These are phyloP conservation scores for Oncorhynchus gorbuscha DNA, from an alignment of 2,113 vertebrate genomes.

Conservation along the genomic window DNA sequence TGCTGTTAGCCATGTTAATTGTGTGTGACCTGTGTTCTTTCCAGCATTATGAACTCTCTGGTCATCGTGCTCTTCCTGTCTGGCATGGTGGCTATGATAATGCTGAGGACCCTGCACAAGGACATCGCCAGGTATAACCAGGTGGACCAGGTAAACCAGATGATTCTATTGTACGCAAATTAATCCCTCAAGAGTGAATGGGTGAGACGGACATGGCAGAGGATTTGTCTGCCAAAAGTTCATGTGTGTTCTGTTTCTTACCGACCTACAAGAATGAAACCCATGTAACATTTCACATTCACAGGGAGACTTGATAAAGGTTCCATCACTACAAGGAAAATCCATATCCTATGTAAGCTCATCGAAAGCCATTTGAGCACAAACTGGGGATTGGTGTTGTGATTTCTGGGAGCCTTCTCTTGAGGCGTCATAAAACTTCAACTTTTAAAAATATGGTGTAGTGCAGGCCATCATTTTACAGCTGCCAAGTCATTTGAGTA, in stretches of 20 bases:
- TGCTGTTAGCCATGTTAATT: background rate
- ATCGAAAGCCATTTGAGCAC: conserved; percentile 24
- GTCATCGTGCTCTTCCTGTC: conserved; percentile 98
- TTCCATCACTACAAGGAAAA: conserved; percentile 54
- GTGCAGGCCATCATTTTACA: background rate
- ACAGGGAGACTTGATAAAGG: conserved; percentile 77
- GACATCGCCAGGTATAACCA: conserved; percentile 99
- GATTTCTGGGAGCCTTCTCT: conserved; percentile 32
- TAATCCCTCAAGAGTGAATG: background rate
- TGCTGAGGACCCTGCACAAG: conserved; percentile 96
- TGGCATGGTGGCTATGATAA: conserved; percentile 99
- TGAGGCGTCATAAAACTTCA: background rate
- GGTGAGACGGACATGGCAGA: background rate
- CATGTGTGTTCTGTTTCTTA: background rate
- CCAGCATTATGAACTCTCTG: conserved; percentile 97
- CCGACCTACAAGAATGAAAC: background rate
- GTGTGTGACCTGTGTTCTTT: conserved; percentile 18
- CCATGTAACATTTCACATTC: conserved; percentile 72
- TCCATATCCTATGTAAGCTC: conserved; percentile 72
- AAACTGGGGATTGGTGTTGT: conserved; percentile 43
- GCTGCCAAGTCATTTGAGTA: background rate
- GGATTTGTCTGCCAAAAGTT: background rate
- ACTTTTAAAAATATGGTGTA: conserved; percentile 62
- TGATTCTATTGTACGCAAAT: background rate
- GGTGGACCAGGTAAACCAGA: conserved; percentile 82